phyloP scores from a whole-genome alignment of 2,888 invertebrate genomes.

The Dermolepida albohirtum region DNA sequence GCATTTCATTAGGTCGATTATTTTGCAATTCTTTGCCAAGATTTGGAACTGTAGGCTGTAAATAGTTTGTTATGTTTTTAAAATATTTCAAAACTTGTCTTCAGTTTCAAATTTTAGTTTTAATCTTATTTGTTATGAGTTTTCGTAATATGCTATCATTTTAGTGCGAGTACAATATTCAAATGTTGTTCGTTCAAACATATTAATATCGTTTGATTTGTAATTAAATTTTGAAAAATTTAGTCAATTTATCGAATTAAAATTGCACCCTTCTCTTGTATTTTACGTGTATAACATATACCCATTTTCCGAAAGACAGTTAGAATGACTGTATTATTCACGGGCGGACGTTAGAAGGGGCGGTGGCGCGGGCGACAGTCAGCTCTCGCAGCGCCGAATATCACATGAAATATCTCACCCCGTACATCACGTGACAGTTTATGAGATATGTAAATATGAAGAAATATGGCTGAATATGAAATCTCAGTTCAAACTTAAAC shows the following conservation, averaged over 20 bases:
- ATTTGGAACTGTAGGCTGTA: too few species aligned
- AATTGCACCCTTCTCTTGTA: background rate
- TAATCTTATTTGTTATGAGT: too few species aligned
- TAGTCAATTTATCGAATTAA: background rate
- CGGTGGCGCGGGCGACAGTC: background rate
- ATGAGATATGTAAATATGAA: conserved; percentile 64
- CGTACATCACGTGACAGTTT: conserved; percentile 59
- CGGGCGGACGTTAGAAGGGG: conserved; percentile 39
- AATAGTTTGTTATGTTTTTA: too few species aligned
- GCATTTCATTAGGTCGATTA: too few species aligned
- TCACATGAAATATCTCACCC: conserved; percentile 58
- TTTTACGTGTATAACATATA: background rate
- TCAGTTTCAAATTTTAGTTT: too few species aligned
- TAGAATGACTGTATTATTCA: conserved; percentile 45
- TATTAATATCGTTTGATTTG: too few species aligned
- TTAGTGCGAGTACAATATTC: too few species aligned
- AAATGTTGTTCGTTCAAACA: too few species aligned
- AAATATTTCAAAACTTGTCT: too few species aligned
- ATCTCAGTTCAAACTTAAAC: conserved; percentile 61
- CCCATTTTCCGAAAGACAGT: conserved; percentile 21
- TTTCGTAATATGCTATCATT: too few species aligned
- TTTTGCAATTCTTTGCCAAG: too few species aligned
- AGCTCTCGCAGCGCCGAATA: conserved; percentile 52
- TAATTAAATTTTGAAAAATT: too few species aligned
- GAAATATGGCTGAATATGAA: conserved; percentile 62